Evolutionary conservation across 2,113 vertebrate genomes (phyloP), one percentile per base, ranked within the genome.

Genomic region (Willisornis vidua): DNA sequence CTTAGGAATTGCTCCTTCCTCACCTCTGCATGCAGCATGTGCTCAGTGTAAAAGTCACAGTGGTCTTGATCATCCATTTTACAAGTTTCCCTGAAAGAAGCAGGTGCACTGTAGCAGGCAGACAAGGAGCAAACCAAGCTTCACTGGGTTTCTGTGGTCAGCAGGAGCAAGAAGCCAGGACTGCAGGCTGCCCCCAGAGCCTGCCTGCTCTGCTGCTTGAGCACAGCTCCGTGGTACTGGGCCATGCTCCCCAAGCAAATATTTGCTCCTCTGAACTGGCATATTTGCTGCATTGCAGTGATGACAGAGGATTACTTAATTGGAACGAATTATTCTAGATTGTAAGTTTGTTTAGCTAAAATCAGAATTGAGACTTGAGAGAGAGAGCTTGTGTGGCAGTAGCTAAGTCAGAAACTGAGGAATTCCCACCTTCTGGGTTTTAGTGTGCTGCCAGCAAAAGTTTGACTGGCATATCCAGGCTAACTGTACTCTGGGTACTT

Each of bases 141-240:
- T 18, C 22, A 1, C 33, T 37, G 46, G 25, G 29, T 79, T 74
- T 66, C 46, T 52, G 43, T 55, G 46, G 41, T 59, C 61, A 77
- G 70, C 55, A 33, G 29, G 49, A 86, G 71, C 35, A 28, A 74
- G 66, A 16, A 68, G 28, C 45, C 55, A 22, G 39, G 49, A 6
- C 29, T 26, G 9, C 3, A 3, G 17, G 55, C 19, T 29, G 3
- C 31, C 17, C 1, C 0, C 45, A 15, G 52, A 65, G 13, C 0
- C 0, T 65, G 65, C 19, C 25, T 6, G 35, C 49, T 67, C 37
- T 41, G 52, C 73, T 3, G 1, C 57, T 43, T 12, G 15, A 52
- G 43, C 55, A 41, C 57, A 76, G 52, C 52, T 84, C 20, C 1
- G 0, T 12, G 48, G 13, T 29, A 7, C 62, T 9, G 31, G 14